phyloP scores from a whole-genome alignment of 2,888 invertebrate species.

The Tillus elongatus region DNA sequence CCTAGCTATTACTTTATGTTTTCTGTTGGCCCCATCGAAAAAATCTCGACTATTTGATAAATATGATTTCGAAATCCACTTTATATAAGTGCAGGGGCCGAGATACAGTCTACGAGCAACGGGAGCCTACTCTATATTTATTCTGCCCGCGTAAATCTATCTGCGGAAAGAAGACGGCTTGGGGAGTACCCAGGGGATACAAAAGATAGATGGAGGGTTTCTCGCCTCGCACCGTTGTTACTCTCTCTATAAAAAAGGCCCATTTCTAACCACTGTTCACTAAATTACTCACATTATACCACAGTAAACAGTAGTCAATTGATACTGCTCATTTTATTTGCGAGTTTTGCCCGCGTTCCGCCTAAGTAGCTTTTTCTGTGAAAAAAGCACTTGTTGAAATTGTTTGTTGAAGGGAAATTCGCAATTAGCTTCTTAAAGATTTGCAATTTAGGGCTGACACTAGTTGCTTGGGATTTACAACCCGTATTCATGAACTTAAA shows the following conservation, averaged over 20 bases:
- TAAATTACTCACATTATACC: constrained; percentile 31
- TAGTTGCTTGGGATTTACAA: too few species aligned
- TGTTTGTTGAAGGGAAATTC: too few species aligned
- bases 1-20: too few species aligned
- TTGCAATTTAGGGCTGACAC: too few species aligned
- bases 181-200: constrained; percentile 25
- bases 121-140: constrained; percentile 28
- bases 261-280: constrained; percentile 29
- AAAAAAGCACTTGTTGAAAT: too few species aligned
- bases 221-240: constrained; percentile 30
- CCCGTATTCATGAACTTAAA: too few species aligned
- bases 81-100: constrained; percentile 35
- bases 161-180: constrained; percentile 30
- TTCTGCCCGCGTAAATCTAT: constrained; percentile 34
- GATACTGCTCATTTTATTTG: constrained; percentile 28
- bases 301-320: constrained; percentile 41
- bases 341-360: too few species aligned
- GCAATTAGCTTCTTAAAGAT: too few species aligned
- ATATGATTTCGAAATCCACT: constrained; percentile 40
- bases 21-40: too few species aligned
- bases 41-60: constrained; percentile 30
- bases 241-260: constrained; percentile 28
- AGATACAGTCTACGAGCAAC: constrained; percentile 5
- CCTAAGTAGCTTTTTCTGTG: too few species aligned
- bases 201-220: constrained; percentile 32